Conservation (phyloP, 2,888 invertebrate genomes). For the Pseudolycoriella hygida region DNA sequence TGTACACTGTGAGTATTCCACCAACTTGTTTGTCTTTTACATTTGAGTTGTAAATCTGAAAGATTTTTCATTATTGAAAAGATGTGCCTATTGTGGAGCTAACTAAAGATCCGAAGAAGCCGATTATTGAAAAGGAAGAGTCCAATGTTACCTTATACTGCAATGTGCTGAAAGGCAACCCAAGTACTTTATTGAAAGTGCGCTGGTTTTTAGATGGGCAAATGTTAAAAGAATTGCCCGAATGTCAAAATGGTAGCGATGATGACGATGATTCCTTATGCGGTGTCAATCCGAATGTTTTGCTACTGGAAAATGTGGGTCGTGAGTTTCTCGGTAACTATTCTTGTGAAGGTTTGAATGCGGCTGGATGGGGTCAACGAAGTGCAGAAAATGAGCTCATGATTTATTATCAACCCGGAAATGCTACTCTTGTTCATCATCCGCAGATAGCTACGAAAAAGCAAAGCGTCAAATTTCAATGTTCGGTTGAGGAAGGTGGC, state of each 20-base stretch:
- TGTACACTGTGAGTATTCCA: conserved; percentile 55
- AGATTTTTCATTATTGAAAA: conserved; percentile 23
- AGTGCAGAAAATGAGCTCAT: conserved; percentile 61
- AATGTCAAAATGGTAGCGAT: conserved; percentile 34
- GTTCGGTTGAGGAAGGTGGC: conserved; percentile 68
- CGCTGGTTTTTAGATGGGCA: conserved; percentile 77
- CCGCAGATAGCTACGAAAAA: conserved; percentile 68
- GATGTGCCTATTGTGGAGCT: conserved; percentile 64
- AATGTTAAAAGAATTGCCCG: conserved; percentile 67
- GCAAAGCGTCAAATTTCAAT: conserved; percentile 62
- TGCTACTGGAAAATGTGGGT: conserved; percentile 69
- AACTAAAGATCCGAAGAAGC: conserved; percentile 55
- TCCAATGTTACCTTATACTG: conserved; percentile 69
- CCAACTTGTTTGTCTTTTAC: too few species aligned
- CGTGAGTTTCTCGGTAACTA: conserved; percentile 86
- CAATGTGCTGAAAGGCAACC: conserved; percentile 64
- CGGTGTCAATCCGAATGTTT: conserved; percentile 71
- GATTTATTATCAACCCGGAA: conserved; percentile 59
- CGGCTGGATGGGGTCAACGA: conserved; percentile 72
- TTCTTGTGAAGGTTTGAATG: conserved; percentile 78
- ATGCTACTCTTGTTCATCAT: conserved; percentile 56
- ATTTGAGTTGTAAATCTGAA: too few species aligned
- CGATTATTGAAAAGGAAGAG: conserved; percentile 60
- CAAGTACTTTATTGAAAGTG: conserved; percentile 50
- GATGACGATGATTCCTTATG: conserved; percentile 32